Conservation (phyloP, 2,113 vertebrate species). For the Chaenogobius annularis region DNA sequence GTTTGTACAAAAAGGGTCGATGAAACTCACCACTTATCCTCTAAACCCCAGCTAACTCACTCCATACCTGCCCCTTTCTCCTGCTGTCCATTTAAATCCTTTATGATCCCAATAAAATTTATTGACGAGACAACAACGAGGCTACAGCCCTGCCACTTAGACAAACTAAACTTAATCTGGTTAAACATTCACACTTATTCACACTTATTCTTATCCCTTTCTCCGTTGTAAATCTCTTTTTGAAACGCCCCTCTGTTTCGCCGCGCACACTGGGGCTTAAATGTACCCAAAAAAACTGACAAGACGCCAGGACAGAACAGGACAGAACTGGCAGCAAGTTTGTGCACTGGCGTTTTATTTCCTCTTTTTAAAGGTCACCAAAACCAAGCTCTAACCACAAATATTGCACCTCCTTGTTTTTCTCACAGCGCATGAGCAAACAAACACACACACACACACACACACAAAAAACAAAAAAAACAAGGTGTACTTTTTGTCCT, state of each 20-base stretch:
- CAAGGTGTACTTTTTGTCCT: constrained; percentile 10
- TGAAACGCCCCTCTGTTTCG: background rate
- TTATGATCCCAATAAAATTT: too few relatives aligned
- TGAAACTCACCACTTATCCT: too few relatives aligned
- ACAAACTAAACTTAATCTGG: background rate
- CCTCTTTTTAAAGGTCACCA: constrained; percentile 55
- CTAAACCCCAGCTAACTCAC: too few relatives aligned
- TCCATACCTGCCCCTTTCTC: too few relatives aligned
- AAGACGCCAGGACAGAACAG: constrained; percentile 36
- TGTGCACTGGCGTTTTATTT: constrained; percentile 56
- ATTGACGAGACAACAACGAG: too few relatives aligned
- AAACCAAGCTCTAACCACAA: constrained; percentile 28
- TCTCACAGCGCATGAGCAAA: constrained; percentile 2
- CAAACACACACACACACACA: too few relatives aligned
- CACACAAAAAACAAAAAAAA: background rate
- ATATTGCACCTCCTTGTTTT: constrained; percentile 26
- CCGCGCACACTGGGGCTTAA: background rate
- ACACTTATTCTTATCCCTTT: background rate
- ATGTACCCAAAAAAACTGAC: background rate
- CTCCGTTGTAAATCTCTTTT: background rate
- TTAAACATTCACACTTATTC: background rate
- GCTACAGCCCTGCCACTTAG: too few relatives aligned
- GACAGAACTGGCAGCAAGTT: constrained; percentile 49
- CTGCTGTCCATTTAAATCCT: too few relatives aligned
- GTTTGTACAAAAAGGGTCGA: too few relatives aligned